Evolutionary conservation across 2,888 invertebrate species (phyloP).

Genomic region (Linnaemya tessellans): DNA sequence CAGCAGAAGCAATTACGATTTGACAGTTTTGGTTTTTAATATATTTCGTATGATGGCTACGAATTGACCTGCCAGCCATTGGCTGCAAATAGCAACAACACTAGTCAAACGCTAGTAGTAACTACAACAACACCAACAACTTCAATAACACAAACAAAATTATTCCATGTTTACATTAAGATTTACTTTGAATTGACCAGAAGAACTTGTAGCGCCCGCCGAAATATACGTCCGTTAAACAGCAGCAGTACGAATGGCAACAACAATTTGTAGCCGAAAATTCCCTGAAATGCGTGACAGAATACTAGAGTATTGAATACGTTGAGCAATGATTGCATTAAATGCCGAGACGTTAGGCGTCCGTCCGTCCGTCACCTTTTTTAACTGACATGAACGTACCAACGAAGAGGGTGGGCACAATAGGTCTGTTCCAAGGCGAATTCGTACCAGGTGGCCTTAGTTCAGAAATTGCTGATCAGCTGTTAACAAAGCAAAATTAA

Average conservation of each 20-base stretch:
- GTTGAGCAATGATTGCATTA: slow-evolving; percentile 21
- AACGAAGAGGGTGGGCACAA: too few species aligned
- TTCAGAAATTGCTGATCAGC: too few species aligned
- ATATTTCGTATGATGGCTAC: slow-evolving; percentile 49
- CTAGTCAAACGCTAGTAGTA: not conserved
- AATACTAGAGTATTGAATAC: slow-evolving; percentile 37
- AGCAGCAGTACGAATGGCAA: slow-evolving; percentile 3
- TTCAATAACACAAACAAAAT: slow-evolving; percentile 73
- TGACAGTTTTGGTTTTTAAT: slow-evolving; percentile 77
- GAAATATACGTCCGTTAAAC: slow-evolving; percentile 19
- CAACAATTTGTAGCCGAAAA: slow-evolving; percentile 29
- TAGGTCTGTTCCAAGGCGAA: too few species aligned
- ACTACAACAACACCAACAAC: slow-evolving; percentile 26
- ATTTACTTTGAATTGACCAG: slow-evolving; percentile 78
- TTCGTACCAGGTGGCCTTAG: too few species aligned
- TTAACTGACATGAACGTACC: too few species aligned
- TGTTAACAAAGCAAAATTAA: too few species aligned
- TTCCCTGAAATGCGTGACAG: slow-evolving; percentile 47
- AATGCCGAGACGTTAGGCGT: too few species aligned
- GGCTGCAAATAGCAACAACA: slow-evolving; percentile 26
- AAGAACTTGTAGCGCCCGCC: slow-evolving; percentile 44
- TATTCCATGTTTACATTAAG: slow-evolving; percentile 81
- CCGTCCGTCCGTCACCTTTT: too few species aligned
- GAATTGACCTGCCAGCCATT: slow-evolving; percentile 19
- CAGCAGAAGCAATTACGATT: slow-evolving; percentile 79